Percentiles rank a stretch among this genome's conserved stretches.
phyloP scores from a whole-genome alignment of 2,113 vertebrate genomes.

The Ellobius talpinus region DNA sequence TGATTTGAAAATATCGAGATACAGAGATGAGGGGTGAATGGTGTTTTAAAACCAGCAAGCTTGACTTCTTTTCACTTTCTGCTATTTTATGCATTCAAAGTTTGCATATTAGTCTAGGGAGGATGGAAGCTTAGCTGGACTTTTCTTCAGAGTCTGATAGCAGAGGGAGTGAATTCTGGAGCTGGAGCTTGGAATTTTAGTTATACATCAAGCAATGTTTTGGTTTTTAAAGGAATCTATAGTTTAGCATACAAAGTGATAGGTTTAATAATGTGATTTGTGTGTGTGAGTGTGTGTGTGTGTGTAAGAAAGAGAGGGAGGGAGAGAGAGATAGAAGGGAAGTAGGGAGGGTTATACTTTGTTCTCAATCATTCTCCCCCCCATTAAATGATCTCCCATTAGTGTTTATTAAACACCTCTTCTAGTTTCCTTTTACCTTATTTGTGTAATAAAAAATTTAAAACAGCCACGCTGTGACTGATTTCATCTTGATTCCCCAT shows the following conservation, averaged over 20 bases:
- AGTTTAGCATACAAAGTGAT: background rate
- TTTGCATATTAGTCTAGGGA: slow-evolving; percentile 61
- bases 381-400: slow-evolving; percentile 34
- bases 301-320: background rate
- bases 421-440: slow-evolving; percentile 43
- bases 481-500: slow-evolving; percentile 52
- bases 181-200: slow-evolving; percentile 54
- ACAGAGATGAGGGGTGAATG: slow-evolving; percentile 44
- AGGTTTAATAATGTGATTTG: background rate
- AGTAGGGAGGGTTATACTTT: background rate
- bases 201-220: slow-evolving; percentile 43
- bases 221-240: slow-evolving; percentile 39
- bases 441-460: slow-evolving; percentile 1
- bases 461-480: slow-evolving; percentile 3
- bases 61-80: slow-evolving; percentile 74
- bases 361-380: background rate
- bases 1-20: slow-evolving; percentile 62
- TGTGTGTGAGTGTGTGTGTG: background rate
- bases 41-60: slow-evolving; percentile 71
- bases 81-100: slow-evolving; percentile 72
- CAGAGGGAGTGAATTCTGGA: slow-evolving; percentile 5
- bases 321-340: background rate
- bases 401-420: slow-evolving; percentile 50
- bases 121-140: slow-evolving; percentile 62
- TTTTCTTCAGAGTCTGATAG: slow-evolving; percentile 72